Conservation (phyloP, 2,797 vertebrate genomes). For the Cyprinella venusta region DNA sequence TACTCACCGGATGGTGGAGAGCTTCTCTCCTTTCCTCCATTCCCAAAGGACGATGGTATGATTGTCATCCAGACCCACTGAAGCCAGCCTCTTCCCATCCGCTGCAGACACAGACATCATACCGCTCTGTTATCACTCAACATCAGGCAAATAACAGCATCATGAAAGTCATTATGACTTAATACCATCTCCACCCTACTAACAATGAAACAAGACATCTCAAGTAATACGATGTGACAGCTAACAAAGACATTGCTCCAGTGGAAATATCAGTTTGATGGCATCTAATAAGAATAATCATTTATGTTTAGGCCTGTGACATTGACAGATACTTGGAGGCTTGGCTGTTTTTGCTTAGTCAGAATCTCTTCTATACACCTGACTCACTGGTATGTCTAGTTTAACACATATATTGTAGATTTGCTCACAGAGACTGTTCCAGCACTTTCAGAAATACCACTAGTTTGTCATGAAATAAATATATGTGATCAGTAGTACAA, state of each 20-base stretch:
- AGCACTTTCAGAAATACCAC: neutral
- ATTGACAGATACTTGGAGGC: neutral
- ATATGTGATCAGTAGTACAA: neutral
- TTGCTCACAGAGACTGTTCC: neutral
- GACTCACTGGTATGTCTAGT: neutral
- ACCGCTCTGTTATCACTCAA: slow-evolving; percentile 11
- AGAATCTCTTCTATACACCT: neutral
- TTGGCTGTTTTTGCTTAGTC: slow-evolving; percentile 8
- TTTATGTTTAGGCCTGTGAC: slow-evolving; percentile 21
- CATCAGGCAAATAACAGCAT: slow-evolving; percentile 25
- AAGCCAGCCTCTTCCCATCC: slow-evolving; percentile 94
- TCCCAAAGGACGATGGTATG: slow-evolving; percentile 96
- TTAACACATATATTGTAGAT: neutral
- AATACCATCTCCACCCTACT: slow-evolving; percentile 9
- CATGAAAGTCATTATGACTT: neutral
- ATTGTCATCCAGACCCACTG: slow-evolving; percentile 94
- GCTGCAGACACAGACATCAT: slow-evolving; percentile 72
- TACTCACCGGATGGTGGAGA: slow-evolving; percentile 90
- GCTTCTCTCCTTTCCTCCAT: slow-evolving; percentile 98
- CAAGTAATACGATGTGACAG: slow-evolving; percentile 42
- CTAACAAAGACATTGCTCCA: slow-evolving; percentile 15
- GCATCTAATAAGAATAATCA: slow-evolving; percentile 39
- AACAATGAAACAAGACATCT: slow-evolving; percentile 34
- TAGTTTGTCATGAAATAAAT: neutral
- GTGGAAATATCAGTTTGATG: slow-evolving; percentile 18